Conservation (phyloP, 2,797 vertebrate species). For the Ctenopoma kingsleyae region DNA sequence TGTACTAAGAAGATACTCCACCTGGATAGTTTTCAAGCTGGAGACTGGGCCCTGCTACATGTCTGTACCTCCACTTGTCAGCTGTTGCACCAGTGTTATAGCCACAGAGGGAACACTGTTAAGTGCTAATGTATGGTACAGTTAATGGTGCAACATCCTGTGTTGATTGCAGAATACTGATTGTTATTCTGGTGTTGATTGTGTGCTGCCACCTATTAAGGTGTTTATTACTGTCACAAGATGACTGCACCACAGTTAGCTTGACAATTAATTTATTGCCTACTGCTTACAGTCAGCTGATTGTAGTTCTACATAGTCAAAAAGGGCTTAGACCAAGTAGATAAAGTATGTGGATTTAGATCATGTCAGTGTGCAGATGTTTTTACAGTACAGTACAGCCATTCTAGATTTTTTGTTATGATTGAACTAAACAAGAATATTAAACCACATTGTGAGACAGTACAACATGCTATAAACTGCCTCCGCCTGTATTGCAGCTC, state of each 20-base stretch:
- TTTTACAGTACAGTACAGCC: background rate
- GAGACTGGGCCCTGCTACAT: constrained; percentile 3
- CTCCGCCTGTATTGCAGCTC: background rate
- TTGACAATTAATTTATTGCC: constrained; percentile 15
- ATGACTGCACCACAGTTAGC: background rate
- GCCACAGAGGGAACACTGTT: background rate
- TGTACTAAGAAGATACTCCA: constrained; percentile 30
- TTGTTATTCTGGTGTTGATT: constrained; percentile 29
- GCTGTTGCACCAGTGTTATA: background rate
- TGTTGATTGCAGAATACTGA: constrained; percentile 16
- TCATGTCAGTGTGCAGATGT: background rate
- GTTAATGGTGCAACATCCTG: constrained; percentile 5
- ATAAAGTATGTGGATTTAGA: background rate
- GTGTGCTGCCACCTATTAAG: background rate
- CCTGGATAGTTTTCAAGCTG: constrained; percentile 25
- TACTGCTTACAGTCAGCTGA: constrained; percentile 8
- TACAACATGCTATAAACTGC: background rate
- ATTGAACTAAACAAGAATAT: background rate
- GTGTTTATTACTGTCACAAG: background rate
- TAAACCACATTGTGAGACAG: background rate
- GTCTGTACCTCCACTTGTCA: constrained; percentile 7
- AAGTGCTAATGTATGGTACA: background rate
- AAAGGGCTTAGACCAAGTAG: background rate
- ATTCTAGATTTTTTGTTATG: background rate
- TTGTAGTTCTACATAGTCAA: constrained; percentile 7